phyloP scores from a whole-genome alignment of 2,888 invertebrate species.

The Keiferia lycopersicella region DNA sequence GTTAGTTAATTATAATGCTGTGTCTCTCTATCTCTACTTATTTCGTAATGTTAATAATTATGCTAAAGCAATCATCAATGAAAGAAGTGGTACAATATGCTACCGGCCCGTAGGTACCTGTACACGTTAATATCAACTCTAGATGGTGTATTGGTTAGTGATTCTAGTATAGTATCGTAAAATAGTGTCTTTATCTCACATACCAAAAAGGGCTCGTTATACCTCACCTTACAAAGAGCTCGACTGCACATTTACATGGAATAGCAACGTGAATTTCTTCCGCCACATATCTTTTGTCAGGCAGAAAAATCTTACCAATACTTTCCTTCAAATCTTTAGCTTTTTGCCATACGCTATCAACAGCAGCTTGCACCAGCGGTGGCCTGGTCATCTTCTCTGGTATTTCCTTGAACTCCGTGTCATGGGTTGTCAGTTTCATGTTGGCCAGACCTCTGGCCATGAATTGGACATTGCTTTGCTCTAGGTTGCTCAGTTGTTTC shows the following conservation, averaged over 20 bases:
- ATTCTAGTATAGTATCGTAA: no score
- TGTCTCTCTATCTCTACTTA: background rate
- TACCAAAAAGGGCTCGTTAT: no score
- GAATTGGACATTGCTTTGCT: constrained; percentile 50
- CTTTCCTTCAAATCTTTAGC: constrained; percentile 35
- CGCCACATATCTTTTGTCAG: no score
- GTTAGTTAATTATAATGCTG: background rate
- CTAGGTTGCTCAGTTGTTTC: constrained; percentile 51
- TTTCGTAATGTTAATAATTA: background rate
- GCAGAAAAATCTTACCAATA: background rate
- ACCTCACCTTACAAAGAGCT: no score
- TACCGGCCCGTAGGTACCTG: no score
- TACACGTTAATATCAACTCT: no score
- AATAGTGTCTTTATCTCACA: no score
- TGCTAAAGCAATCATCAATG: no score
- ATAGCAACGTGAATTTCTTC: no score
- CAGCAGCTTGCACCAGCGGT: constrained; percentile 39
- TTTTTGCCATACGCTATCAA: constrained; percentile 43
- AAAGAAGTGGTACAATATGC: no score
- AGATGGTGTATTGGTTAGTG: no score
- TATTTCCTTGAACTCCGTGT: constrained; percentile 48
- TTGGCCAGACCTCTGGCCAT: constrained; percentile 48
- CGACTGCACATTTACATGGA: no score
- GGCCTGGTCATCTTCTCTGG: constrained; percentile 42
- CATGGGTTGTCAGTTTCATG: constrained; percentile 48